Percentiles rank a stretch among this genome's conserved stretches.
phyloP scores from a whole-genome alignment of 1,140 invertebrate genomes.

The Drosophila miranda region DNA sequence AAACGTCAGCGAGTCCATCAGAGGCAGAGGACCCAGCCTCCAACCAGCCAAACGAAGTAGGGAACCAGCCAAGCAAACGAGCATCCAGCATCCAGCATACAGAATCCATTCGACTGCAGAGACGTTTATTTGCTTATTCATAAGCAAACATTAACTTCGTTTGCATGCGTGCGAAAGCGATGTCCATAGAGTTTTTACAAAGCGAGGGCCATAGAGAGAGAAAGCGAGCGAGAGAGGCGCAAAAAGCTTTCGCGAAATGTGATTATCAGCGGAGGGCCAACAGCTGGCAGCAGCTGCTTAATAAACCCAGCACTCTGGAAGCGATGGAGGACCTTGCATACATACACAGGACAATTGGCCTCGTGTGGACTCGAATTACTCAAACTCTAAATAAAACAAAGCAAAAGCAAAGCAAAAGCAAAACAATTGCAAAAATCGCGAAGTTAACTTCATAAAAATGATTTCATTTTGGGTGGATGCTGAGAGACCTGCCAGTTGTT shows the following conservation, averaged over 20 bases:
- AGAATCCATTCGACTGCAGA: conserved; percentile 47
- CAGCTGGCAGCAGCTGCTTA: conserved; percentile 63
- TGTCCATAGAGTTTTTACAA: neutral
- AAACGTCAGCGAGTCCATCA: conserved; percentile 74
- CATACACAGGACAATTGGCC: conserved; percentile 6
- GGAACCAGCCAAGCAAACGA: no score
- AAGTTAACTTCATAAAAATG: no score
- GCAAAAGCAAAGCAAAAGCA: neutral
- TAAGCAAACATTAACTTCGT: conserved; percentile 82
- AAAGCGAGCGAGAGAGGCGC: conserved; percentile 17
- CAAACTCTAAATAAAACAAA: conserved; percentile 18
- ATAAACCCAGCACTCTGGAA: conserved; percentile 29
- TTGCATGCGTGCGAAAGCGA: conserved; percentile 53
- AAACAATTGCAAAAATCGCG: conserved; percentile 26
- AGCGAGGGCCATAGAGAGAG: neutral
- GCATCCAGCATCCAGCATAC: neutral
- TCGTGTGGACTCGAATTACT: conserved; percentile 12
- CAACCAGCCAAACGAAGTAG: neutral
- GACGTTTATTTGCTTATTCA: conserved; percentile 81
- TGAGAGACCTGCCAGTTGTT: no score
- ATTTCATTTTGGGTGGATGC: no score
- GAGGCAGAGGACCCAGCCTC: conserved; percentile 10
- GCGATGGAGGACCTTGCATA: no score
- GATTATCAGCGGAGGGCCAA: conserved; percentile 63
- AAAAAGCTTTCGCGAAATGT: conserved; percentile 75